Percentiles rank a stretch among this genome's conserved stretches.
Evolutionary conservation across 1,140 invertebrate genomes (phyloP).

Genomic region (Hydropsyche tenuis): DNA sequence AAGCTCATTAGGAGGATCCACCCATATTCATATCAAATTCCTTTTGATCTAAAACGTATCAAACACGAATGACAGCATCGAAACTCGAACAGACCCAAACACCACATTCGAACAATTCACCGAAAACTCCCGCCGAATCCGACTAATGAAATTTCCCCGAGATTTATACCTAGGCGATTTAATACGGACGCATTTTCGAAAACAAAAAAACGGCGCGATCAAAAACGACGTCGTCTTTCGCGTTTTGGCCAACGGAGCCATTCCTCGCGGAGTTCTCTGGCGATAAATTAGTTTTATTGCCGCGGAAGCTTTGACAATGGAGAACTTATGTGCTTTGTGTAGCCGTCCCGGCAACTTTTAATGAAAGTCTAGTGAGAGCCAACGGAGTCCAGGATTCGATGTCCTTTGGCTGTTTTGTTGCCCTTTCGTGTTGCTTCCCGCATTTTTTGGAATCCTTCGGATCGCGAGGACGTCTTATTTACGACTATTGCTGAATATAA

Average conservation of each 20-base stretch:
- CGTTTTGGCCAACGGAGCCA: not conserved
- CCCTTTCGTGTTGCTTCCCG: not conserved
- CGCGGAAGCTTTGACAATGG: conserved; percentile 19
- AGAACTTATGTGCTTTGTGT: conserved; percentile 37
- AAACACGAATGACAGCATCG: too few species aligned
- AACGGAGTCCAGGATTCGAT: not conserved
- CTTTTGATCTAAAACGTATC: too few species aligned
- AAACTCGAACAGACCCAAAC: too few species aligned
- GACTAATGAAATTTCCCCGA: not conserved
- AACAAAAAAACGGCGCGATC: not conserved
- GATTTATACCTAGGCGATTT: not conserved
- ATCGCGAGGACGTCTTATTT: not conserved
- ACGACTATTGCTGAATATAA: too few species aligned
- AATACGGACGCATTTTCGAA: not conserved
- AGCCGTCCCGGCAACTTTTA: conserved; percentile 33
- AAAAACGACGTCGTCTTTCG: conserved; percentile 29
- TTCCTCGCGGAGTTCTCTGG: not conserved
- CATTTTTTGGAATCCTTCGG: not conserved
- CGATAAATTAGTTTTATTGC: conserved; percentile 45
- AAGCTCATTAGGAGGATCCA: too few species aligned
- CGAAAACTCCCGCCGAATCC: too few species aligned
- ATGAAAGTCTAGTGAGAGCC: conserved; percentile 35
- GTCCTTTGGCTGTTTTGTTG: not conserved
- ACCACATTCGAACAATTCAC: too few species aligned
- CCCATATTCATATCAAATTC: too few species aligned